Conservation (phyloP, 2,797 vertebrate species). For the Acanthiza pusilla region DNA sequence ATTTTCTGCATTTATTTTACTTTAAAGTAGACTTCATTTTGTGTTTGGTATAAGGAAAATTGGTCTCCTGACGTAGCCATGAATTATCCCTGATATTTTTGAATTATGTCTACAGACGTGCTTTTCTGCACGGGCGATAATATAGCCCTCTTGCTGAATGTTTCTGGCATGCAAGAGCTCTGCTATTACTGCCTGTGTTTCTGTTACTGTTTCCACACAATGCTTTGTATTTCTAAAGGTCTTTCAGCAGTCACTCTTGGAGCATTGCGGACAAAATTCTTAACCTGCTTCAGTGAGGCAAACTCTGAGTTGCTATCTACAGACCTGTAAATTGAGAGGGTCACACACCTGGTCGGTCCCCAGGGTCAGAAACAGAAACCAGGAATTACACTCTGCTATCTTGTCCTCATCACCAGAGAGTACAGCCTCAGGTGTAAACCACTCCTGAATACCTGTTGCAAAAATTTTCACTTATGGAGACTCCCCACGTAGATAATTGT, state of each 20-base stretch:
- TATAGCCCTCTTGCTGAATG: neutral
- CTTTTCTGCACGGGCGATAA: too few relatives aligned
- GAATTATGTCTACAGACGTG: neutral
- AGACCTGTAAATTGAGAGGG: neutral
- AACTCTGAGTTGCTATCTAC: neutral
- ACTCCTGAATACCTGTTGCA: neutral
- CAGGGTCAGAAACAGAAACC: neutral
- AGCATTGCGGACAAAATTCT: neutral
- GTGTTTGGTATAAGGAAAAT: neutral
- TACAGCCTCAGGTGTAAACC: neutral
- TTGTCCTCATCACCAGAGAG: neutral
- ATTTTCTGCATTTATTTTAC: neutral
- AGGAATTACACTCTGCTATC: neutral
- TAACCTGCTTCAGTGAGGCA: neutral
- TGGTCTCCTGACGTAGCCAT: accelerated
- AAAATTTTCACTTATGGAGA: neutral
- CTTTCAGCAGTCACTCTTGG: accelerated
- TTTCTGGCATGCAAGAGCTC: neutral
- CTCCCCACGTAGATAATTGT: neutral
- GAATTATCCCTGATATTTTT: neutral
- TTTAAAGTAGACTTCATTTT: neutral
- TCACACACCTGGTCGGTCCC: neutral
- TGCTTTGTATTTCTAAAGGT: neutral
- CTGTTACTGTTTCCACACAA: neutral
- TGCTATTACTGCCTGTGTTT: neutral